Percentiles rank a stretch among this genome's conserved stretches.
Conservation (phyloP, 2,888 invertebrate species). For the Pseudoips prasinana region DNA sequence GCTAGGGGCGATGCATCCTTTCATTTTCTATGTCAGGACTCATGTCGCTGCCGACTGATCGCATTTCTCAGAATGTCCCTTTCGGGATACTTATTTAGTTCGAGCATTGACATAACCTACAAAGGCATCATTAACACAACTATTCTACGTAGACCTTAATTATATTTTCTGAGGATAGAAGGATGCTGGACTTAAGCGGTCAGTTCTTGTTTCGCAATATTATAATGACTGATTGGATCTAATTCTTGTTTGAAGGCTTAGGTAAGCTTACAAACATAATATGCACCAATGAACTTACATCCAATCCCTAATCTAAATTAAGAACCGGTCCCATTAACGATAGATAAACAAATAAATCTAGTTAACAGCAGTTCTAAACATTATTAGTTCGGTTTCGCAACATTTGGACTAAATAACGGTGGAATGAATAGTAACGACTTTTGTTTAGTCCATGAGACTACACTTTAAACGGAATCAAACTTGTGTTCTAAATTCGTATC, state of each 20-base stretch:
- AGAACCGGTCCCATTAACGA: constrained; percentile 13
- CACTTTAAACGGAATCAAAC: no score
- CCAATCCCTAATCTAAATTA: constrained; percentile 8
- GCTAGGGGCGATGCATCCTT: constrained; percentile 37
- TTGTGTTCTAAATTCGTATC: no score
- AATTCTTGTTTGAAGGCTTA: no score
- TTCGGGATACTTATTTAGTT: constrained; percentile 15
- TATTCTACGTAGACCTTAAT: constrained; percentile 8
- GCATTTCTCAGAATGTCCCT: constrained; percentile 17
- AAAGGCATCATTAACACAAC: constrained; percentile 9
- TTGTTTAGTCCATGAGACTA: no score
- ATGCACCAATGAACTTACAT: no score
- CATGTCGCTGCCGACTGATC: constrained; percentile 7
- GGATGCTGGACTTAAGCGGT: background rate
- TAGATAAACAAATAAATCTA: constrained; percentile 19
- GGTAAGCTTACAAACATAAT: no score
- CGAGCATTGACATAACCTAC: constrained; percentile 6
- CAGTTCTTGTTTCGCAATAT: no score
- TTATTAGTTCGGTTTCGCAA: constrained; percentile 13
- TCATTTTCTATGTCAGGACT: constrained; percentile 35
- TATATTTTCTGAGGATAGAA: constrained; percentile 14
- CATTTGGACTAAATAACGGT: constrained; percentile 8
- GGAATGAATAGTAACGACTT: constrained; percentile 4
- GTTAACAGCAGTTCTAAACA: constrained; percentile 8
- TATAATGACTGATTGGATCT: no score